Percentiles rank a stretch among this genome's conserved stretches.
Evolutionary conservation across 2,113 vertebrate species (phyloP).

Genomic region (Odocoileus virginianus): DNA sequence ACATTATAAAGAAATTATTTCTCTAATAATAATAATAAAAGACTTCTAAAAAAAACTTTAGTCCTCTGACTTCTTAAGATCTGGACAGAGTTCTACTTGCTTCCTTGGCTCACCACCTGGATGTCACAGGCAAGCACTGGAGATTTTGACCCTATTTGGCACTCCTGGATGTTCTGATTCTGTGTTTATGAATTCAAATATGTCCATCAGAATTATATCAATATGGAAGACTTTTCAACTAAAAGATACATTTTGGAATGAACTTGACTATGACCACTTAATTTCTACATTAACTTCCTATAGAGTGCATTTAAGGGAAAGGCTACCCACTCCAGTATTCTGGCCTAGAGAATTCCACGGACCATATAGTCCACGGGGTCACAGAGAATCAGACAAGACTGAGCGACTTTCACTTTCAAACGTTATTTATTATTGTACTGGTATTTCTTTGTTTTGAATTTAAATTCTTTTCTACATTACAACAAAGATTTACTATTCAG

Average conservation of each 20-base stretch:
- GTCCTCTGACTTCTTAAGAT: neutral
- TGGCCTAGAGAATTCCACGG: neutral
- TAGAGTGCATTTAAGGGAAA: neutral
- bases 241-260: neutral
- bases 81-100: neutral
- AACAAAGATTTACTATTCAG: neutral
- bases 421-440: neutral
- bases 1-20: neutral
- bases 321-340: neutral
- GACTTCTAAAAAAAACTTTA: neutral
- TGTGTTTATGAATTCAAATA: neutral
- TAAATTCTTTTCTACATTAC: neutral
- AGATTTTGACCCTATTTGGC: neutral
- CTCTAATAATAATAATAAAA: neutral
- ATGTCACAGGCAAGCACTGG: neutral
- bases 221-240: neutral
- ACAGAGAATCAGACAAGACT: neutral
- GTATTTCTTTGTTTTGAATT: slow-evolving; percentile 16
- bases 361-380: neutral
- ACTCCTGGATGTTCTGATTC: neutral
- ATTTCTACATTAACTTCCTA: slow-evolving; percentile 1
- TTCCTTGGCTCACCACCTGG: neutral
- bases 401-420: neutral
- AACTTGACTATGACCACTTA: neutral
- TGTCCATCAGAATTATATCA: neutral